Conservation (phyloP, 2,888 invertebrate genomes). For the Dasypolia templi region DNA sequence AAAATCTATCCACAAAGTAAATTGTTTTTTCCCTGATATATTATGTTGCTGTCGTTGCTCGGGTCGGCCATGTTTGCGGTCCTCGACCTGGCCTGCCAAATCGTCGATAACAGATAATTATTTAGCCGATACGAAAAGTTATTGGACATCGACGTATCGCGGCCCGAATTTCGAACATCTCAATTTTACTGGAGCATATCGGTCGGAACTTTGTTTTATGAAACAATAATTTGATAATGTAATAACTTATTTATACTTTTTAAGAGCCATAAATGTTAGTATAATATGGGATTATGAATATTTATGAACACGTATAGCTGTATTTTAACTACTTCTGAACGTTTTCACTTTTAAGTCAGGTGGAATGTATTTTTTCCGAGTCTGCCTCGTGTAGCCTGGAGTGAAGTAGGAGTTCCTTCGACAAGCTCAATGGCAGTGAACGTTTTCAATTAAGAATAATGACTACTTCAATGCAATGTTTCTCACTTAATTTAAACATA, state of each 20-base stretch:
- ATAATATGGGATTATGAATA: constrained; percentile 38
- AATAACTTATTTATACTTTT: constrained; percentile 54
- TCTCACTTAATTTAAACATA: constrained; percentile 86
- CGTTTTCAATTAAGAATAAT: constrained; percentile 79
- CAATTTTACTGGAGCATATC: constrained; percentile 77
- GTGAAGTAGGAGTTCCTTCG: constrained; percentile 42
- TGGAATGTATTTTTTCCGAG: constrained; percentile 40
- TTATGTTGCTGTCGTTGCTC: constrained; percentile 76
- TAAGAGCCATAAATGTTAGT: constrained; percentile 29
- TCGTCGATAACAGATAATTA: constrained; percentile 88
- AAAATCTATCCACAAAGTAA: constrained; percentile 50
- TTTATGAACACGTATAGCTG: constrained; percentile 32
- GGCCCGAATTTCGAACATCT: constrained; percentile 83
- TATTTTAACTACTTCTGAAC: constrained; percentile 37
- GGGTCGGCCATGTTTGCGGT: constrained; percentile 83
- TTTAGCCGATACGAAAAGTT: constrained; percentile 86
- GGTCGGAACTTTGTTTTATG: constrained; percentile 52
- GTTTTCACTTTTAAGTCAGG: constrained; percentile 39
- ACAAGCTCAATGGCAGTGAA: constrained; percentile 35
- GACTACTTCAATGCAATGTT: constrained; percentile 75
- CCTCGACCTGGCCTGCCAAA: constrained; percentile 81
- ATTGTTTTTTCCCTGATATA: constrained; percentile 41
- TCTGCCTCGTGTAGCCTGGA: constrained; percentile 33
- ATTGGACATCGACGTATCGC: constrained; percentile 81
- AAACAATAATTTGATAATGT: constrained; percentile 59